Conservation (phyloP, 2,113 vertebrate species). For the Columba janthina region DNA sequence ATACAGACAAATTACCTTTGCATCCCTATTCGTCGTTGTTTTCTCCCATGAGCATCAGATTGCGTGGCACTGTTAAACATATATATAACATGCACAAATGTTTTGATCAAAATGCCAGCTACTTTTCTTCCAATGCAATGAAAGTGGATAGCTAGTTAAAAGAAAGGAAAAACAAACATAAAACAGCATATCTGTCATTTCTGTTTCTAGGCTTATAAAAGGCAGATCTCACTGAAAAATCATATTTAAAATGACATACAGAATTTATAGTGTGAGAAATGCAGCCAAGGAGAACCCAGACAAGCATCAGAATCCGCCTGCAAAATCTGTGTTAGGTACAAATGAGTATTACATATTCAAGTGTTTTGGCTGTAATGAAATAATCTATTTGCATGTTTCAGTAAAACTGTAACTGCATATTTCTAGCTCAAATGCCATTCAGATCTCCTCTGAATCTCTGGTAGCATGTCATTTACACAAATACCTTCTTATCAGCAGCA, state of each 20-base stretch:
- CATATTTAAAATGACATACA: slow-evolving; percentile 3
- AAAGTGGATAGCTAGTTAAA: neutral
- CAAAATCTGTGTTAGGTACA: neutral
- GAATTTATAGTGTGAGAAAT: slow-evolving; percentile 2
- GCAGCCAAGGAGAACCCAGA: neutral
- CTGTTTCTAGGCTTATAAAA: slow-evolving; percentile 3
- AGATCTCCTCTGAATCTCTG: neutral
- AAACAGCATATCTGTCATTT: slow-evolving; percentile 13
- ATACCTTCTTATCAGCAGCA: neutral
- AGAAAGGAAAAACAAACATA: neutral
- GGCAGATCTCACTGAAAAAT: neutral
- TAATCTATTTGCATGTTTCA: neutral
- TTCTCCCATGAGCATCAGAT: neutral
- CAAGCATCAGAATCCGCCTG: neutral
- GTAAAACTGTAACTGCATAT: neutral
- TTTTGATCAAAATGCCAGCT: neutral
- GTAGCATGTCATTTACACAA: neutral
- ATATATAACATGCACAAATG: neutral
- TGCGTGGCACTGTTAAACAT: neutral
- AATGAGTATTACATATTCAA: neutral
- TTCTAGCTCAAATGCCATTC: neutral
- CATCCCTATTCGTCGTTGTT: neutral
- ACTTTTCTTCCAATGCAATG: neutral
- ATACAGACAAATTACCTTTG: neutral
- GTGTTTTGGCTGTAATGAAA: slow-evolving; percentile 37